Evolutionary conservation across 2,888 invertebrate genomes (phyloP).

Genomic region (Sabellastarte sp.): DNA sequence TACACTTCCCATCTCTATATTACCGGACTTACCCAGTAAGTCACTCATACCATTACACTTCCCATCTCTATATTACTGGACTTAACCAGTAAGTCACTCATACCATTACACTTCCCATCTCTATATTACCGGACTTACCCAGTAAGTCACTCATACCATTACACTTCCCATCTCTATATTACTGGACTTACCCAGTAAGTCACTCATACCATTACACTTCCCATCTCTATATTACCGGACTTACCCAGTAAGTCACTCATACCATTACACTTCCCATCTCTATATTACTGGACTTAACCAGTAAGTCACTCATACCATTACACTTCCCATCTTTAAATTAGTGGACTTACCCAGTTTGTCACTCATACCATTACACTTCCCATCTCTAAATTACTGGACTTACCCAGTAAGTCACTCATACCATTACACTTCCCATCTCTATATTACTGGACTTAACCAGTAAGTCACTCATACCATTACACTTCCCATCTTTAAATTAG

Average conservation of each 20-base stretch:
- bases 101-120: slow-evolving; percentile 63
- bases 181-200: not conserved
- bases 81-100: slow-evolving; percentile 39
- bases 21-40: not conserved
- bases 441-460: not conserved
- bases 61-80: not conserved
- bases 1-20: too few relatives aligned
- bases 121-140: slow-evolving; percentile 69
- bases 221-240: too few relatives aligned
- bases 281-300: too few relatives aligned
- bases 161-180: too few relatives aligned
- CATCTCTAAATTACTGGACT: not conserved
- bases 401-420: not conserved
- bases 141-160: too few relatives aligned
- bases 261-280: too few relatives aligned
- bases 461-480: not conserved
- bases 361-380: not conserved
- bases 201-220: too few relatives aligned
- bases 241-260: not conserved
- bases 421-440: not conserved
- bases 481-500: too few relatives aligned
- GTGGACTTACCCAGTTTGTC: not conserved
- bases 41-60: not conserved
- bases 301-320: not conserved
- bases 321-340: too few relatives aligned